These are phyloP conservation scores for Prionailurus viverrinus DNA, from an alignment of 2,113 vertebrate genomes.

Conservation along the genomic window DNA sequence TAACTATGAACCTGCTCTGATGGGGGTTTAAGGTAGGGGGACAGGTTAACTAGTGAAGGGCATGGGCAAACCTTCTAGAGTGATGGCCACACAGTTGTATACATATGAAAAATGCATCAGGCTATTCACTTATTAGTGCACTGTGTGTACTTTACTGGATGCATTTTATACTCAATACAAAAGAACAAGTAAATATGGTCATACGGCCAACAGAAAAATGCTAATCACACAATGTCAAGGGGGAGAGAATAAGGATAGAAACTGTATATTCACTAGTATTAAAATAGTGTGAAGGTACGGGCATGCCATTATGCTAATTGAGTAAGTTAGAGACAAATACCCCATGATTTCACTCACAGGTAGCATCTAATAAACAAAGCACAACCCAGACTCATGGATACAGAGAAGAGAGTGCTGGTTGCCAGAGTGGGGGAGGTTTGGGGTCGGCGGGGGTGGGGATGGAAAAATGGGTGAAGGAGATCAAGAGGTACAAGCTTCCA, in stretches of 20 bases:
- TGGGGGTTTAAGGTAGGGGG: not conserved
- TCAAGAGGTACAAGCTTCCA: not conserved
- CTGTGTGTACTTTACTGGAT: not conserved
- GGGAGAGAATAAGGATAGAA: not conserved
- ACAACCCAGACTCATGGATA: not conserved
- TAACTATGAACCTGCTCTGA: not conserved
- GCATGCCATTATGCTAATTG: not conserved
- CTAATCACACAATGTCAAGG: not conserved
- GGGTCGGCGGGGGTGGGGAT: too few species aligned
- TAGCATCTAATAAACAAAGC: not conserved
- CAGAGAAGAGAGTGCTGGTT: not conserved
- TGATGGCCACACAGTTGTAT: rapidly evolving
- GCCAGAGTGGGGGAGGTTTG: not conserved
- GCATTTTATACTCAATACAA: not conserved
- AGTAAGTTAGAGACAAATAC: not conserved
- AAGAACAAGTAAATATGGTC: not conserved
- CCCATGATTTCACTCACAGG: not conserved
- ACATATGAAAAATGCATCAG: not conserved
- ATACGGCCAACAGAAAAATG: not conserved
- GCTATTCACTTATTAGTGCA: not conserved
- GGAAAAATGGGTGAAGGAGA: not conserved
- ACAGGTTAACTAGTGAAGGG: not conserved
- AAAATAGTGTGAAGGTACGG: not conserved
- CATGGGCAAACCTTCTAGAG: too few species aligned
- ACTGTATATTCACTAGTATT: not conserved